Evolutionary conservation across 1,140 invertebrate species (phyloP).

Genomic region (Phymastichus coffea): DNA sequence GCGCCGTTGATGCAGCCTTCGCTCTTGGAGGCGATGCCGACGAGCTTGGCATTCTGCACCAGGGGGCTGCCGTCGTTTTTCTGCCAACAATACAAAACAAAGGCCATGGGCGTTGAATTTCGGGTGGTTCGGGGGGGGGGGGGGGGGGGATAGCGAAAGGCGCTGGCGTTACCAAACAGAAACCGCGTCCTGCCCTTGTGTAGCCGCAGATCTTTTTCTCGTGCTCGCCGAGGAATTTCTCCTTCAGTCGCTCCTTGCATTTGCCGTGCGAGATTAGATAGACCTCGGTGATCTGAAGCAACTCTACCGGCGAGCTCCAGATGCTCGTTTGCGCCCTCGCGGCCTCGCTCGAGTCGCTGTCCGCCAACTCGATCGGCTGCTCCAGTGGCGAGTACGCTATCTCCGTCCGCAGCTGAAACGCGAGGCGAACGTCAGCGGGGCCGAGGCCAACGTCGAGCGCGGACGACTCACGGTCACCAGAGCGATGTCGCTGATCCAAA

Average conservation of each 20-base stretch:
- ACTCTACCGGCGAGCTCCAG: slow-evolving; percentile 8
- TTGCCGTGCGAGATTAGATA: neutral
- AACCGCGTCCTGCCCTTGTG: neutral
- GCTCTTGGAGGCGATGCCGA: slow-evolving; percentile 2
- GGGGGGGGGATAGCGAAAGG: no score
- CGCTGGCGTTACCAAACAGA: slow-evolving; percentile 5
- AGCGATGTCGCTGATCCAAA: slow-evolving; percentile 15
- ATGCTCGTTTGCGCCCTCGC: neutral
- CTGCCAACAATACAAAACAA: neutral
- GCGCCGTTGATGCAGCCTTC: neutral
- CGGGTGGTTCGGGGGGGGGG: no score
- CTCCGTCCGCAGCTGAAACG: neutral
- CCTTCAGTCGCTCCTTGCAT: neutral
- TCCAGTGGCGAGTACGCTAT: slow-evolving; percentile 3
- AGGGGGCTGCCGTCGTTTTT: slow-evolving; percentile 3
- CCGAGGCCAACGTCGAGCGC: neutral
- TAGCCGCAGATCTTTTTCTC: slow-evolving; percentile 9
- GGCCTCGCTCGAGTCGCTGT: neutral
- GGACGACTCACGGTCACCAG: slow-evolving; percentile 11
- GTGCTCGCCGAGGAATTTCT: neutral
- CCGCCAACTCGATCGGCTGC: slow-evolving; percentile 3
- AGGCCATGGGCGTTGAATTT: neutral
- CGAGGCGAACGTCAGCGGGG: neutral
- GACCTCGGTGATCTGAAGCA: neutral
- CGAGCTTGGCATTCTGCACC: neutral